Conservation (phyloP, 1,140 invertebrate species). For the Zaprionus nigranus region DNA sequence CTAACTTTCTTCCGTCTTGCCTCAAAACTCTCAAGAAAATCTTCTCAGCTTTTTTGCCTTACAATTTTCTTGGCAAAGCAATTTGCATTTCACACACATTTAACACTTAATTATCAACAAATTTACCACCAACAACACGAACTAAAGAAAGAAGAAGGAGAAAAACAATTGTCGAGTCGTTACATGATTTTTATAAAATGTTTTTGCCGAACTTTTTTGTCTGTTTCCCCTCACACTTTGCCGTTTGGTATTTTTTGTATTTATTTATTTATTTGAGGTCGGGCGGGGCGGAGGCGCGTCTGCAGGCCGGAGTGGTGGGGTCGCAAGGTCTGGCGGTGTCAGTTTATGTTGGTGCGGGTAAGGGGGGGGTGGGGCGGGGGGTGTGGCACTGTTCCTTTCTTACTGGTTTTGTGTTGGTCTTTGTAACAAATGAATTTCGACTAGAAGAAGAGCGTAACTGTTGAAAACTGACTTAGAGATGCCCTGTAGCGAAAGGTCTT, state of each 20-base stretch:
- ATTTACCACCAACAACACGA: constrained; percentile 36
- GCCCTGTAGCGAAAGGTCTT: not conserved
- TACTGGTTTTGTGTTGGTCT: constrained; percentile 8
- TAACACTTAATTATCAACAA: constrained; percentile 43
- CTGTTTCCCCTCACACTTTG: constrained; percentile 23
- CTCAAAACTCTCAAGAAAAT: not conserved
- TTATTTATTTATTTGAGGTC: constrained; percentile 14
- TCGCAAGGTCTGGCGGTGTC: too few species aligned
- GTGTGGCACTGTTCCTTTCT: too few species aligned
- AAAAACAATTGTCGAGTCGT: constrained; percentile 43
- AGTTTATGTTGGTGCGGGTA: too few species aligned
- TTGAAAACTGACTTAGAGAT: not conserved
- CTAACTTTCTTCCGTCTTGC: not conserved
- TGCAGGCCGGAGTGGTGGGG: too few species aligned
- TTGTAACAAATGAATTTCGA: constrained; percentile 34
- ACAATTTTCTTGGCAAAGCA: constrained; percentile 19
- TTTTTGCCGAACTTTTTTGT: constrained; percentile 55
- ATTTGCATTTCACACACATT: constrained; percentile 24
- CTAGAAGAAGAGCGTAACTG: not conserved
- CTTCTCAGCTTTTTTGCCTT: not conserved
- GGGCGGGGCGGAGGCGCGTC: too few species aligned
- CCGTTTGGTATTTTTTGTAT: constrained; percentile 7
- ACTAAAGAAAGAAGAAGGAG: constrained; percentile 1
- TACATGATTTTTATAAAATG: constrained; percentile 61
- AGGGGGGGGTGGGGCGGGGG: too few species aligned